Conservation (phyloP, 2,888 invertebrate genomes). For the Drosophila mayaguana region DNA sequence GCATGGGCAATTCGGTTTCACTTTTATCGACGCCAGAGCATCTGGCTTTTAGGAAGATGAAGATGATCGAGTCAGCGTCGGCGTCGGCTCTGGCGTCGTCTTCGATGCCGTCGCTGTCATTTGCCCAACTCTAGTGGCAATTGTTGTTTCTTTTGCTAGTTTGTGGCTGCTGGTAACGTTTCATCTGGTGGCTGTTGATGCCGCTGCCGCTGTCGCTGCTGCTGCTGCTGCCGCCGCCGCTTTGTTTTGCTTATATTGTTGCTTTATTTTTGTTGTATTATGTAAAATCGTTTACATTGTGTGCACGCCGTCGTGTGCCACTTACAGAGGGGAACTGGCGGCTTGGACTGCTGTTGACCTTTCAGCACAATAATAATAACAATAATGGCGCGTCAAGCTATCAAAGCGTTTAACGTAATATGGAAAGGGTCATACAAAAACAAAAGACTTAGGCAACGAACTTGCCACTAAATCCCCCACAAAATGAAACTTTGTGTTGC, state of each 20-base stretch:
- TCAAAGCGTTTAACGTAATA: conserved; percentile 51
- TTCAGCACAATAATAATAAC: conserved; percentile 48
- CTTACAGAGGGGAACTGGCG: conserved; percentile 38
- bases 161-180: conserved; percentile 28
- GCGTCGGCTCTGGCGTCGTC: conserved; percentile 16
- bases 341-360: conserved; percentile 70
- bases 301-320: conserved; percentile 70
- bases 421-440: conserved; percentile 58
- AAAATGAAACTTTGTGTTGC: conserved; percentile 38
- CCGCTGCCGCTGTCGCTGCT: not conserved
- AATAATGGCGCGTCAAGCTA: conserved; percentile 40
- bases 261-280: conserved; percentile 66
- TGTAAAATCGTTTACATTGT: conserved; percentile 75
- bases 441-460: conserved; percentile 79
- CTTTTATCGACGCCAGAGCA: conserved; percentile 78
- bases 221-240: conserved; percentile 22
- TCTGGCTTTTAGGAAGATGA: conserved; percentile 57
- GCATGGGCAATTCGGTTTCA: conserved; percentile 78
- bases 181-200: conserved; percentile 12
- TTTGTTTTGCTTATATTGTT: conserved; percentile 66
- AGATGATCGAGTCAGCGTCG: conserved; percentile 57
- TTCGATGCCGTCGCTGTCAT: conserved; percentile 31
- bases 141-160: conserved; percentile 47
- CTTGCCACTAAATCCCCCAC: conserved; percentile 57
- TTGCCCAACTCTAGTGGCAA: conserved; percentile 69